Evolutionary conservation across 2,113 vertebrate species (phyloP), one percentile per base, ranked within the genome.

Genomic region (Brachyhypopomus gauderio): DNA sequence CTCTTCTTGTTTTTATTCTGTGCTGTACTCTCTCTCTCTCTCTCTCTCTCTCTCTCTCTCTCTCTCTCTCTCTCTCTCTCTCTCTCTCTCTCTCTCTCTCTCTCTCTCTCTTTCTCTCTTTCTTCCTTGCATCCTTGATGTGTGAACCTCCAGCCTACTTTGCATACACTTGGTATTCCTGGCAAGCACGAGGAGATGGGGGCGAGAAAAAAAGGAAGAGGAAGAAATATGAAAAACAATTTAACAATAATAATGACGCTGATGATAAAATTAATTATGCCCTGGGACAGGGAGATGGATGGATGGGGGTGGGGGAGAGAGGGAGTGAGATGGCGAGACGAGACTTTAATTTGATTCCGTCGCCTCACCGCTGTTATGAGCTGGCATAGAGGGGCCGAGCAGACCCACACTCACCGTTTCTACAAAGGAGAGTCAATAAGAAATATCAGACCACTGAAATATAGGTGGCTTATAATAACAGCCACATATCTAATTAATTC

Each of bases 161-260:
- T 98, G 94, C 96, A 98, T 98, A 95, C 92, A 95, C 94, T 98
- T 97, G 95, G 95, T 94, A 97, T 96, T 97, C 95, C 89, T 93
- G 93, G 93, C 95, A 94, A 95, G 93, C 88, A 88, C 87, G 90
- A 88, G 3, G 30, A 60, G 58, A 85, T 91, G 90, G 91, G 88
- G 84, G 0, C 84, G 88, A 72, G 90, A 89, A 77, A 72, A 74
- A 75, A 48, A 60, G 74, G 56, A 16, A 86, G 83, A 88, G 81
- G 85, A 91, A 90, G 90, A 92, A 92, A 92, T 92, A 91, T 92
- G 89, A 93, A 92, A 93, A 92, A 93, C 91, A 91, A 92, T 92
- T 93, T 92, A 92, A 93, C 93, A 93, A 92, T 92, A 92, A 93
- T 93, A 93, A 93, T 91, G 92, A 92, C 89, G 90, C 90, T 90